phyloP scores from a whole-genome alignment of 2,888 invertebrate genomes.

The Heterodera filipjevi region DNA sequence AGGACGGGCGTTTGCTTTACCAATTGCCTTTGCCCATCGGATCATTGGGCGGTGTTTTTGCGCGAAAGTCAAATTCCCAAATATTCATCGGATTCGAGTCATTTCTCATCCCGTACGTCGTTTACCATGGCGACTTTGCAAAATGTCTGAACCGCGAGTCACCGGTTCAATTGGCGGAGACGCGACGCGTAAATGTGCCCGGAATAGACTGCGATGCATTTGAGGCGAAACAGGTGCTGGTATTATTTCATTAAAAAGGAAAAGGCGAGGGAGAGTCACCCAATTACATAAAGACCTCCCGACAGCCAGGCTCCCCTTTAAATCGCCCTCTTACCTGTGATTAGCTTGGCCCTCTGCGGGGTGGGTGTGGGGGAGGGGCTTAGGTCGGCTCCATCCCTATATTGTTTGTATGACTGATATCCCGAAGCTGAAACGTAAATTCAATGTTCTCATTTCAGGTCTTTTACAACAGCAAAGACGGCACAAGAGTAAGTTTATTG shows the following conservation, averaged over 20 bases:
- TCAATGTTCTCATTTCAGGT: background rate
- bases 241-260: background rate
- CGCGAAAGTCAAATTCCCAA: constrained; percentile 72
- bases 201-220: constrained; percentile 80
- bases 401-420: too few relatives aligned
- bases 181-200: constrained; percentile 80
- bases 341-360: too few relatives aligned
- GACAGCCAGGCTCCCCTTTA: too few relatives aligned
- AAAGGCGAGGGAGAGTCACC: too few relatives aligned
- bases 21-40: constrained; percentile 74
- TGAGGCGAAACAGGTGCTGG: constrained; percentile 78
- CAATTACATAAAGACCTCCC: too few relatives aligned
- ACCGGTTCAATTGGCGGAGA: constrained; percentile 26
- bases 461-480: constrained; percentile 89
- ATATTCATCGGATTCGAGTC: constrained; percentile 91
- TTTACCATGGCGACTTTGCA: constrained; percentile 83
- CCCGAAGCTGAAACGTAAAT: too few relatives aligned
- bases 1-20: constrained; percentile 76
- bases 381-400: too few relatives aligned
- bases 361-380: too few relatives aligned
- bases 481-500: constrained; percentile 73
- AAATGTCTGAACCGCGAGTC: constrained; percentile 58
- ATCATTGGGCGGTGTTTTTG: constrained; percentile 82
- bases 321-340: too few relatives aligned
- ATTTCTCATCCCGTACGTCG: constrained; percentile 85